Conservation (phyloP, 30 jellyfish, hydroid and myxozoan genomes). For the Aurelia coerulea region DNA sequence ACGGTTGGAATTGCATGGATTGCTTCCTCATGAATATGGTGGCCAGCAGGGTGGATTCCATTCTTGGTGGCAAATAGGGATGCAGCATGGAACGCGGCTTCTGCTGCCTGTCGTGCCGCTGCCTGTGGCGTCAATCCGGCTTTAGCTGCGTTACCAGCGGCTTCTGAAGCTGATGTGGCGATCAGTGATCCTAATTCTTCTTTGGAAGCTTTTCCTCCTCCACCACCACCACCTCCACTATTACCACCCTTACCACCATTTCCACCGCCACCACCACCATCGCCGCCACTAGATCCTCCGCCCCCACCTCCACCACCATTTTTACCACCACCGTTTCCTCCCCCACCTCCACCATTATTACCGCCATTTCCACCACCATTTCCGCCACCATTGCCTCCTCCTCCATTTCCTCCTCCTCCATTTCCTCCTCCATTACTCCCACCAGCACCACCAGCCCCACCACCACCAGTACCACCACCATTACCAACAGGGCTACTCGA, state of each 20-base stretch:
- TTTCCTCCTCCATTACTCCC: too few relatives aligned
- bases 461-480: too few relatives aligned
- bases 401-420: not conserved
- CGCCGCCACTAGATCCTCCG: slow-evolving; percentile 40
- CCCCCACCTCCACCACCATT: slow-evolving; percentile 52
- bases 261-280: slow-evolving; percentile 49
- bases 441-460: too few relatives aligned
- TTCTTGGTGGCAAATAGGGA: slow-evolving; percentile 68
- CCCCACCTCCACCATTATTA: slow-evolving; percentile 41
- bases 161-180: slow-evolving; percentile 76
- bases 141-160: slow-evolving; percentile 85
- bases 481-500: not conserved
- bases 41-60: slow-evolving; percentile 48
- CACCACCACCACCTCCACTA: slow-evolving; percentile 44
- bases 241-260: slow-evolving; percentile 27
- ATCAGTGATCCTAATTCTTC: slow-evolving; percentile 71
- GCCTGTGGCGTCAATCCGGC: slow-evolving; percentile 72
- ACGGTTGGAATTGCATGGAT: slow-evolving; percentile 60
- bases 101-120: slow-evolving; percentile 86
- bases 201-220: slow-evolving; percentile 34
- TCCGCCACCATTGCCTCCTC: slow-evolving; percentile 46
- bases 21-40: slow-evolving; percentile 15
- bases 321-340: slow-evolving; percentile 42
- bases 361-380: slow-evolving; percentile 47
- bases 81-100: slow-evolving; percentile 91